Percentiles rank a stretch among this genome's conserved stretches.
Conservation (phyloP, 2,888 invertebrate genomes). For the Operophtera brumata region DNA sequence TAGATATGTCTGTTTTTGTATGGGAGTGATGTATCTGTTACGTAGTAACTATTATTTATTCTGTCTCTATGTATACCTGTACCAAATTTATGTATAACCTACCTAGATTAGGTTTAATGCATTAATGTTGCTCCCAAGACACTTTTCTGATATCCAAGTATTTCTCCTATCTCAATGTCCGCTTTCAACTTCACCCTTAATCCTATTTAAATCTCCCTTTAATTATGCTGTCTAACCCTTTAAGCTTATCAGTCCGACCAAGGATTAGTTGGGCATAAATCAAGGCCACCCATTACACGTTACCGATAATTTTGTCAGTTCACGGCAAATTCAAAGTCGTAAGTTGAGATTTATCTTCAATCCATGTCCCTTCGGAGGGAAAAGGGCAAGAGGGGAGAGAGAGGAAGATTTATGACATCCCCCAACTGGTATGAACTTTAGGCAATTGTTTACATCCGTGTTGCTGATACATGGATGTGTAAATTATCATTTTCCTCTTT, state of each 20-base stretch:
- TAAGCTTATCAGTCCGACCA: conserved; percentile 21
- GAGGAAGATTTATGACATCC: conserved; percentile 28
- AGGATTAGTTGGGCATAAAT: conserved; percentile 34
- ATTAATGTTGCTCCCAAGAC: background rate
- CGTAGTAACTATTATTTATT: too few species aligned
- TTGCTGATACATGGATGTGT: conserved; percentile 16
- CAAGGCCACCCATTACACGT: conserved; percentile 24
- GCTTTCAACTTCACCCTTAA: background rate
- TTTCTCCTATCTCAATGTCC: background rate
- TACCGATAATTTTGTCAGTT: conserved; percentile 33
- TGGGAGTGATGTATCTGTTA: too few species aligned
- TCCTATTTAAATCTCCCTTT: conserved; percentile 8
- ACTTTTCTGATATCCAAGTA: background rate
- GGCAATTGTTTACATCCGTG: conserved; percentile 27
- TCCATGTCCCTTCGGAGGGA: conserved; percentile 17
- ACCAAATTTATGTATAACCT: background rate
- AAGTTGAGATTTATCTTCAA: conserved; percentile 30
- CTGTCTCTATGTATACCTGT: too few species aligned
- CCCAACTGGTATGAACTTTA: conserved; percentile 26
- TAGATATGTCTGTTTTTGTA: too few species aligned
- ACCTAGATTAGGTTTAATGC: background rate
- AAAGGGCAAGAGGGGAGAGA: background rate
- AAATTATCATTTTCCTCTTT: background rate
- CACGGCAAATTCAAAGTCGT: conserved; percentile 32
- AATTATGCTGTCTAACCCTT: conserved; percentile 1